These are phyloP conservation scores for Natator depressus DNA, from an alignment of 2,113 vertebrate genomes.

Conservation along the genomic window DNA sequence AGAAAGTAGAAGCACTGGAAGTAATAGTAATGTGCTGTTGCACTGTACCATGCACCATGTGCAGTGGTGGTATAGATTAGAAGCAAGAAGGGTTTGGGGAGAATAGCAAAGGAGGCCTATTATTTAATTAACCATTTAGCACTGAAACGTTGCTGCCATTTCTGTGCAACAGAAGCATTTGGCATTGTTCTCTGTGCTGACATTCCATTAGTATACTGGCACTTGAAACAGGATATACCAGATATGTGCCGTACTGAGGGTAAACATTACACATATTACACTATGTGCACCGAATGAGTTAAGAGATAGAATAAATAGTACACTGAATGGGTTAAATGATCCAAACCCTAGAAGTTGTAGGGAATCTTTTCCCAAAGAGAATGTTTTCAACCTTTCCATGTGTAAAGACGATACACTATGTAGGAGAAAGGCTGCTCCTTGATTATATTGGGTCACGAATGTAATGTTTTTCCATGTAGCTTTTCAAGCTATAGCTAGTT, in stretches of 20 bases:
- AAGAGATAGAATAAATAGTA: not conserved
- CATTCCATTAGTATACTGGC: not conserved
- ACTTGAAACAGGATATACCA: not conserved
- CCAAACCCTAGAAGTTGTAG: not conserved
- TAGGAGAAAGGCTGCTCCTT: not conserved
- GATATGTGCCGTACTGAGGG: not conserved
- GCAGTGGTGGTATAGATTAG: not conserved
- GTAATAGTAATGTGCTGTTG: not conserved
- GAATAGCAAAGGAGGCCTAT: rapidly evolving
- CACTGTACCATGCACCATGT: not conserved
- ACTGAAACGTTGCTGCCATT: not conserved
- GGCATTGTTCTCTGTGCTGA: not conserved
- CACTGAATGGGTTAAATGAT: not conserved
- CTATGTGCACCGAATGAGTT: not conserved
- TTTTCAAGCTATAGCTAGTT: constrained; percentile 17
- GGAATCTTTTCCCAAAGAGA: not conserved
- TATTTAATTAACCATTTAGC: not conserved
- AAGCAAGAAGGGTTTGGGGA: not conserved
- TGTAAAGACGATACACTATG: not conserved
- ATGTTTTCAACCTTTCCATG: not conserved
- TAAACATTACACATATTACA: not conserved
- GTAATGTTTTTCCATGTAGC: not conserved
- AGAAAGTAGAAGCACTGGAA: not conserved
- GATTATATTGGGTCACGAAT: not conserved
- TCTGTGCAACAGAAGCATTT: not conserved